Conservation (phyloP, 64 coral and sea anemone genomes). For the Montipora foliosa region DNA sequence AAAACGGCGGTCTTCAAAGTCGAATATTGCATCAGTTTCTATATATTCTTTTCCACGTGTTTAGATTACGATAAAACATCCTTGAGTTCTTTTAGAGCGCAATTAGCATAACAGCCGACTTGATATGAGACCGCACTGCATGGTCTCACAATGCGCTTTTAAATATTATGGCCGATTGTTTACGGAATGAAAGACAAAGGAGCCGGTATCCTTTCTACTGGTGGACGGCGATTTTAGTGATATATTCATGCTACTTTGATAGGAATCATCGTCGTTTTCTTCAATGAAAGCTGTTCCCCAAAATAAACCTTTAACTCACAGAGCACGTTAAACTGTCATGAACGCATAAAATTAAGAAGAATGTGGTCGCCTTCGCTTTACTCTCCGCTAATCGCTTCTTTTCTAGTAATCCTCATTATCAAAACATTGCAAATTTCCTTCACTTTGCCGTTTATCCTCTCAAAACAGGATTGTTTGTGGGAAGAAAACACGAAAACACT, state of each 20-base stretch:
- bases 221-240: not conserved
- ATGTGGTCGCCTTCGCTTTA: not conserved
- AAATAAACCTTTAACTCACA: no score
- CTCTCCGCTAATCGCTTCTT: slow-evolving; percentile 19
- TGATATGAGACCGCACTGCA: slow-evolving; percentile 23
- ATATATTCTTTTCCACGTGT: slow-evolving; percentile 1
- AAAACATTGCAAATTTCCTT: slow-evolving; percentile 10
- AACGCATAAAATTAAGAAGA: no score
- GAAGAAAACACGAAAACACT: not conserved
- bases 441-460: not conserved
- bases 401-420: slow-evolving; percentile 30
- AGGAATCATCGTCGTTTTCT: not conserved
- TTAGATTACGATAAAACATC: slow-evolving; percentile 3
- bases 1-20: not conserved
- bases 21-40: not conserved
- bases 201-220: slow-evolving; percentile 32
- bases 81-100: not conserved
- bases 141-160: slow-evolving; percentile 49
- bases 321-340: no score
- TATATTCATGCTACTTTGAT: not conserved
- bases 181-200: slow-evolving; percentile 56
- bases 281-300: not conserved
- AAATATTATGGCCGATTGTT: slow-evolving; percentile 52
- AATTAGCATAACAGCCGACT: slow-evolving; percentile 39
- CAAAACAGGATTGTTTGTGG: not conserved